These are phyloP conservation scores for Myioborus miniatus DNA, from an alignment of 2,797 vertebrate genomes.

Conservation along the genomic window DNA sequence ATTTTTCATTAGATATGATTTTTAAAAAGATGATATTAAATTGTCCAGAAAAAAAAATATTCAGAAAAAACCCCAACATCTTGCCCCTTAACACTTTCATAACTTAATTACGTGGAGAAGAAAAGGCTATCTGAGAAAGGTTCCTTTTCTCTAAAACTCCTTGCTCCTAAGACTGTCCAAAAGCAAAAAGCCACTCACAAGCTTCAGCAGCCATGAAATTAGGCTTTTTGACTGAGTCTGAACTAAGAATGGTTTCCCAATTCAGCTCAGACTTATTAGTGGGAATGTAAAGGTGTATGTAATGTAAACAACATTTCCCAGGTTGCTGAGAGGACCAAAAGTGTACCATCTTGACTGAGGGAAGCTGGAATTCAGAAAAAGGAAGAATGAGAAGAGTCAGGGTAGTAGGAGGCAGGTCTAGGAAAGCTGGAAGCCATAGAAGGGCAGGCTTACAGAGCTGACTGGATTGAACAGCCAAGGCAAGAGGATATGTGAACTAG, in stretches of 20 bases:
- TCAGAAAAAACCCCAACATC: accelerated
- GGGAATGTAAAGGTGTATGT: background rate
- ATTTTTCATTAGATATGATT: background rate
- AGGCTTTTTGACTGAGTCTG: background rate
- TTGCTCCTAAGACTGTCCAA: background rate
- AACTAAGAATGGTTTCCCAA: background rate
- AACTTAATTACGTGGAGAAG: background rate
- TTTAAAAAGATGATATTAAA: background rate
- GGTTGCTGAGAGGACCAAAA: background rate
- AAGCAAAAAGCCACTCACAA: background rate
- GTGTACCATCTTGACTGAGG: background rate
- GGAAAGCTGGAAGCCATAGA: background rate
- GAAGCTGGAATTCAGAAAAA: background rate
- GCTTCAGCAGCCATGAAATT: background rate
- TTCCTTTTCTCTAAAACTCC: background rate
- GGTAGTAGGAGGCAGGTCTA: background rate
- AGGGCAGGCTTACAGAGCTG: background rate
- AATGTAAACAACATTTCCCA: background rate
- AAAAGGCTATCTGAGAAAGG: background rate
- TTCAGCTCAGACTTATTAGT: background rate
- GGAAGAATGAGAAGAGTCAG: background rate
- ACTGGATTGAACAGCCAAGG: background rate
- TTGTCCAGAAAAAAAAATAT: background rate
- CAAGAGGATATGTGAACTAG: background rate
- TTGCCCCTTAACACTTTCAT: background rate